Evolutionary conservation across 2,888 invertebrate genomes (phyloP).

Genomic region (Caenorhabditis auriculariae): DNA sequence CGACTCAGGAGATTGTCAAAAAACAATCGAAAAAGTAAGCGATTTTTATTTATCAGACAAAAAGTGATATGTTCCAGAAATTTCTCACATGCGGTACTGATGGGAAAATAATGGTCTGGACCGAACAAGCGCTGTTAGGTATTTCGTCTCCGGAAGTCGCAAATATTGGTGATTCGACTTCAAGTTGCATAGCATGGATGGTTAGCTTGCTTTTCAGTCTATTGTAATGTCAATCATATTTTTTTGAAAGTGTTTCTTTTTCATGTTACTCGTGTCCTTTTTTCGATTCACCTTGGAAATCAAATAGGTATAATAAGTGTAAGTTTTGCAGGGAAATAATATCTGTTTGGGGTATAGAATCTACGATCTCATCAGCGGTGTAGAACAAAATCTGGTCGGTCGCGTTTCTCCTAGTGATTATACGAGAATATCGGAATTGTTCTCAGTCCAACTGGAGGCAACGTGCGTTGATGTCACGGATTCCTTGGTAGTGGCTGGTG

Average conservation of each 20-base stretch:
- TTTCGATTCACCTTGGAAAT: too few relatives aligned
- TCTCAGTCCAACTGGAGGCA: conserved; percentile 20
- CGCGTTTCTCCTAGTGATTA: conserved; percentile 7
- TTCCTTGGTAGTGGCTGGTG: conserved; percentile 22
- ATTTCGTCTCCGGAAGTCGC: conserved; percentile 6
- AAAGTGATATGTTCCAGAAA: conserved; percentile 8
- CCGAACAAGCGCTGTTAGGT: conserved; percentile 5
- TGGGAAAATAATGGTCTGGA: conserved; percentile 14
- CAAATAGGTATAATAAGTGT: too few relatives aligned
- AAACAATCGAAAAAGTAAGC: conserved; percentile 13
- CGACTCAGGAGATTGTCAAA: conserved; percentile 10
- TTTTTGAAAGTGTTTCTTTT: too few relatives aligned
- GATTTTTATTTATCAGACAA: neutral
- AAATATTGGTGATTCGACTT: conserved; percentile 12
- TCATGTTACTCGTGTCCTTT: too few relatives aligned
- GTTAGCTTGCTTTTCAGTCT: neutral
- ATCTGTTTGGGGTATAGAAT: conserved; percentile 16
- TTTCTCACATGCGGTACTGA: conserved; percentile 24
- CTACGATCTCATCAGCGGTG: conserved; percentile 11
- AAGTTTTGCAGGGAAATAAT: conserved; percentile 1
- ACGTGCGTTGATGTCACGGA: conserved; percentile 18
- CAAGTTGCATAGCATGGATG: conserved; percentile 15
- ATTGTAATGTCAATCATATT: neutral
- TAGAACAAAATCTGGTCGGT: conserved; percentile 22
- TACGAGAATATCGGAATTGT: too few relatives aligned